Base-by-base conservation (phyloP, 1,140 invertebrate species). In the Cydia splendana region DNA sequence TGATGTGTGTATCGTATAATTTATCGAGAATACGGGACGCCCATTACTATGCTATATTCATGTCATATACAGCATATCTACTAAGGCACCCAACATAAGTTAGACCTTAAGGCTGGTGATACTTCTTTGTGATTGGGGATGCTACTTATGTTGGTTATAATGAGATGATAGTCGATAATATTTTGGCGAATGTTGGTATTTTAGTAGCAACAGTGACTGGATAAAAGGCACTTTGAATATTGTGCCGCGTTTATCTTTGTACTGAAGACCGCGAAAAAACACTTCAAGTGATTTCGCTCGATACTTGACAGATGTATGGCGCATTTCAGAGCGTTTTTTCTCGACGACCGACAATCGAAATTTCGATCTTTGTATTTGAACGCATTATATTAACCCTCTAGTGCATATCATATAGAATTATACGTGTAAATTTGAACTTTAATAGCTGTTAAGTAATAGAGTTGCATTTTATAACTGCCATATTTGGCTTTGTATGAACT, bases 1-100 rank as follows among this genome's bases (percentile, higher is more conserved):
- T 62, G 57, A 62, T 62, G 20, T 62, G 57, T 62, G 57, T 62
- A 62, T 62, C 57, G 57, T 62, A 62, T 62, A 62, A 62, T 62
- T 62, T 20, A 62, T 24, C 57, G 57, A 62, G 57, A 24, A 62
- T 24, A 57, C 53, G 20, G 20, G 57, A 24, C 57, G n/a, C 9
- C 57, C 57, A 62, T 62, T 62, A 62, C 57, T 62, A 62, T 62
- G 6, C 9, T 62, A 20, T 57, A 51, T 48, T 48, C 12, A 48
- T 48, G 45, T 48, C 45, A 48, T 48, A 15, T 15, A 4, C 13
- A 48, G 13, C 45, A 15, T 57, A 57, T 57, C 53, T 3, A 0
- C 3, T 6, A 10, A 18, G 0, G 12, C n/a, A 53, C 7, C 53
- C 53, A 57, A 18, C 7, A 1, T 57, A 18, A 57, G 53, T 57